Evolutionary conservation across 1,140 invertebrate species (phyloP).

Genomic region (Octopus sinensis): DNA sequence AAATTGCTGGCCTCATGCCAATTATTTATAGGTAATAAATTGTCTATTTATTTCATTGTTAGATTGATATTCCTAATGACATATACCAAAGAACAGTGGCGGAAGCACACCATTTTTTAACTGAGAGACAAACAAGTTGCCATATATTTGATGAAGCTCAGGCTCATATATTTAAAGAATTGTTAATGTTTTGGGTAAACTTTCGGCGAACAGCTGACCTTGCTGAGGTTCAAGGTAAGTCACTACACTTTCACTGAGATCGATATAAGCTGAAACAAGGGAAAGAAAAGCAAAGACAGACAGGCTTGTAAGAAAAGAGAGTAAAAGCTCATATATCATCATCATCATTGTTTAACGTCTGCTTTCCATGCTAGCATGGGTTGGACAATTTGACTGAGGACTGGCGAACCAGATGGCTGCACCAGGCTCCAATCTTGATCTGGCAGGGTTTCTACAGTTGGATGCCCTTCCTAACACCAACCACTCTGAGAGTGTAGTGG

Average conservation of each 20-base stretch:
- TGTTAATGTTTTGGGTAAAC: constrained; percentile 57
- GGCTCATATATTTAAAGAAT: constrained; percentile 52
- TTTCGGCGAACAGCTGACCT: constrained; percentile 31
- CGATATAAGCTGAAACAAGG: too few relatives aligned
- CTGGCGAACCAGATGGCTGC: too few relatives aligned
- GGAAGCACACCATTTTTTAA: constrained; percentile 43
- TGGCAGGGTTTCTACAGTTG: too few relatives aligned
- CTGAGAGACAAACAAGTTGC: constrained; percentile 45
- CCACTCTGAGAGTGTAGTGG: too few relatives aligned
- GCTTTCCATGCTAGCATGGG: too few relatives aligned
- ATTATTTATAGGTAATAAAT: not conserved
- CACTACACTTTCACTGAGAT: too few relatives aligned
- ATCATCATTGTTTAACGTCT: too few relatives aligned
- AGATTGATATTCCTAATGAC: constrained; percentile 52
- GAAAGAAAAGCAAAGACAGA: constrained; percentile 17
- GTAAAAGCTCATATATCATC: constrained; percentile 43
- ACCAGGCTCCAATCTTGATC: too few relatives aligned
- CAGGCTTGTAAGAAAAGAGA: constrained; percentile 39
- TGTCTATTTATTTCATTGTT: not conserved
- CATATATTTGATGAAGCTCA: constrained; percentile 56
- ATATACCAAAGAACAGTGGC: constrained; percentile 48
- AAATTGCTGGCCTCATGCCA: not conserved
- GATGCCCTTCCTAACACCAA: too few relatives aligned
- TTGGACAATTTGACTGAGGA: too few relatives aligned
- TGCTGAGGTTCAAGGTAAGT: not conserved